Conservation (phyloP, 2,888 invertebrate genomes). For the Lutraria lutraria region DNA sequence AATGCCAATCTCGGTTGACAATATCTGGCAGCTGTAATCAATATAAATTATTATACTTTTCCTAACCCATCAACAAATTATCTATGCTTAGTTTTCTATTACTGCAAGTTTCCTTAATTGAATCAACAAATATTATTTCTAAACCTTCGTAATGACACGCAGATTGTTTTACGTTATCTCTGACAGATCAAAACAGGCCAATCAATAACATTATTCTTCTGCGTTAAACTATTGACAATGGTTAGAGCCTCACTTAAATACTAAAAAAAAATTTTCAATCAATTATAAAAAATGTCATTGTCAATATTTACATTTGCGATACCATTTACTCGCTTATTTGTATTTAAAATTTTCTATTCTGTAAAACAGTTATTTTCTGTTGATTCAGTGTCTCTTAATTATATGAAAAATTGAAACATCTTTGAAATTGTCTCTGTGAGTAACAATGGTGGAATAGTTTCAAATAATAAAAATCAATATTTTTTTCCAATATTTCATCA, state of each 20-base stretch:
- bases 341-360: not conserved
- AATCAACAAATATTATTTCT: conserved; percentile 2
- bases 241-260: not conserved
- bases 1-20: not conserved
- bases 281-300: not conserved
- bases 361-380: not conserved
- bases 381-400: not conserved
- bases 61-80: conserved; percentile 1
- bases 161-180: not conserved
- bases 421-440: not conserved
- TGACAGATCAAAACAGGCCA: not conserved
- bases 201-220: not conserved
- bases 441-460: not conserved
- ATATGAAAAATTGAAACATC: not conserved
- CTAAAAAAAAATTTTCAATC: not conserved
- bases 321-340: not conserved
- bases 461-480: not conserved
- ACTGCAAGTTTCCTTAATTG: not conserved
- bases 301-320: not conserved
- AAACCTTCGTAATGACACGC: not conserved
- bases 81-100: not conserved
- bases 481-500: not conserved
- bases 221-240: not conserved
- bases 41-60: conserved; percentile 9
- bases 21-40: not conserved